Percentiles rank a stretch among this genome's conserved stretches.
Evolutionary conservation across 1,140 invertebrate species (phyloP).

Genomic region (Caenorhabditis brenneri): DNA sequence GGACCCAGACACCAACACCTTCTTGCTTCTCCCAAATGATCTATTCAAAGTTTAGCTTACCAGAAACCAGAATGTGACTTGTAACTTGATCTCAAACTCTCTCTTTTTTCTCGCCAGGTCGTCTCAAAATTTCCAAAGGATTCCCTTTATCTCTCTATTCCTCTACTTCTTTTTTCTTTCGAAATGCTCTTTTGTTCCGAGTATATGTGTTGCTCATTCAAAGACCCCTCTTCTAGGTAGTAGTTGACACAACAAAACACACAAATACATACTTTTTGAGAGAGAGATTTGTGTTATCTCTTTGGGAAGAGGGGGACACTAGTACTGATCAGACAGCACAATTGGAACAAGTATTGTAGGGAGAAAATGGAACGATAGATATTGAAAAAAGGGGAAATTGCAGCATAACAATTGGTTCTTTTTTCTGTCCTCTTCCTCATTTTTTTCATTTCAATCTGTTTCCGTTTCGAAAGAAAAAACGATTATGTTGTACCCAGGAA

Average conservation of each 20-base stretch:
- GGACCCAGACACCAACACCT: too few relatives aligned
- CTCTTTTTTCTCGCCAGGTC: neutral
- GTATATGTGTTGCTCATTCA: neutral
- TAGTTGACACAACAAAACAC: constrained; percentile 31
- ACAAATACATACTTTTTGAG: neutral
- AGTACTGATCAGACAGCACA: constrained; percentile 1
- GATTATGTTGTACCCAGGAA: neutral
- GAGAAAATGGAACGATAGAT: neutral
- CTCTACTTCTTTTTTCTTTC: neutral
- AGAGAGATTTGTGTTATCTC: neutral
- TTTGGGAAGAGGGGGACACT: neutral
- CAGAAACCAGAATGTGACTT: neutral
- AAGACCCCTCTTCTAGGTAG: neutral
- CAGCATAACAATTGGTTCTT: neutral
- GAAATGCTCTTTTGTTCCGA: constrained; percentile 10
- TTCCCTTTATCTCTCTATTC: neutral
- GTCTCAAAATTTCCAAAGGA: neutral
- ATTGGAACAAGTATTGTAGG: neutral
- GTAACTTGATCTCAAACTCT: constrained; percentile 5
- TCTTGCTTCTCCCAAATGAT: neutral
- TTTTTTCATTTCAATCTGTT: neutral
- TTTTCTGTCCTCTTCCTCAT: neutral
- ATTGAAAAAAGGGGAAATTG: neutral
- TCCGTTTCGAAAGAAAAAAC: neutral
- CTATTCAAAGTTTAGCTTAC: neutral